Percentiles rank a stretch among this genome's conserved stretches.
Evolutionary conservation across 2,113 vertebrate species (phyloP).

Genomic region (Origma solitaria): DNA sequence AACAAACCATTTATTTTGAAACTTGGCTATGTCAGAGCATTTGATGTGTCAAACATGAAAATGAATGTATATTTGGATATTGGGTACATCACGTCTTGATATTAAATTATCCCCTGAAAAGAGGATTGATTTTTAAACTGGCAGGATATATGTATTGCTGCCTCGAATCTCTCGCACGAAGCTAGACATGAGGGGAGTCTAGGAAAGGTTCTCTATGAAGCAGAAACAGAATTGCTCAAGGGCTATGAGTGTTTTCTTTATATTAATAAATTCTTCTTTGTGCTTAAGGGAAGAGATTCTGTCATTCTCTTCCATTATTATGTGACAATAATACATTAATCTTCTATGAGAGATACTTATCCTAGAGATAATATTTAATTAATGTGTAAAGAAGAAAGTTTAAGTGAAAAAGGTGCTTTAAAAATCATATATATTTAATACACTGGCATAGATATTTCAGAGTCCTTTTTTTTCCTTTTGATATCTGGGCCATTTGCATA

Average conservation of each 20-base stretch:
- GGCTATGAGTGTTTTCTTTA: conserved; percentile 36
- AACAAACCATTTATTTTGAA: conserved; percentile 68
- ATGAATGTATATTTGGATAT: conserved; percentile 50
- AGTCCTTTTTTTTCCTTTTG: conserved; percentile 9
- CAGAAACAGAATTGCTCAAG: conserved; percentile 11
- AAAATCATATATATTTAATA: conserved; percentile 52
- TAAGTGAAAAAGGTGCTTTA: conserved; percentile 39
- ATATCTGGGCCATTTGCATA: conserved; percentile 36
- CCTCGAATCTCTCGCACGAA: neutral
- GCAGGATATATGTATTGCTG: conserved; percentile 18
- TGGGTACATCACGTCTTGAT: conserved; percentile 23
- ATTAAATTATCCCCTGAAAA: conserved; percentile 54
- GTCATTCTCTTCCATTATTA: conserved; percentile 25
- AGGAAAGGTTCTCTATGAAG: neutral
- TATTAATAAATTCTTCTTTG: conserved; percentile 34
- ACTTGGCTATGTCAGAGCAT: conserved; percentile 25
- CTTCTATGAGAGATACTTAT: conserved; percentile 42
- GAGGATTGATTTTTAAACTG: conserved; percentile 44
- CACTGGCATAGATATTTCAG: conserved; percentile 34
- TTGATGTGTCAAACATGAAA: conserved; percentile 33
- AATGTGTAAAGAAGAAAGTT: conserved; percentile 18
- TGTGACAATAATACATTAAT: conserved; percentile 38
- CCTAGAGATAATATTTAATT: conserved; percentile 55
- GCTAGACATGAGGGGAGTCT: neutral
- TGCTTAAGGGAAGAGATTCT: conserved; percentile 21